Percentiles rank a stretch among this genome's conserved stretches.
These are phyloP conservation scores for Parasteatoda tepidariorum DNA, from an alignment of 1,140 invertebrate genomes.

Conservation along the genomic window DNA sequence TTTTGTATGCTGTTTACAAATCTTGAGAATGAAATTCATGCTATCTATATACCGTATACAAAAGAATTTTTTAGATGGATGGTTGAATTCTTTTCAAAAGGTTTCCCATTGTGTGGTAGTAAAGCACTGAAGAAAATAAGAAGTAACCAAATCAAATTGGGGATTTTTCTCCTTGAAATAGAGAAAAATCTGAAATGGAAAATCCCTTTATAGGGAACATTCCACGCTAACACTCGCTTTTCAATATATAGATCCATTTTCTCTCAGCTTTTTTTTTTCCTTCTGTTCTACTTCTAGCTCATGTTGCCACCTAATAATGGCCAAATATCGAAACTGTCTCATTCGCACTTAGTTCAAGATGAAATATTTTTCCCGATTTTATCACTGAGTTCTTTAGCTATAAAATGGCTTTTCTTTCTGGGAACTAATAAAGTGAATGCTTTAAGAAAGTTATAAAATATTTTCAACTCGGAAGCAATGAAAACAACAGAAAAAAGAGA, in stretches of 20 bases:
- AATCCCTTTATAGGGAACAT: background rate
- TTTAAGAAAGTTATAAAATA: background rate
- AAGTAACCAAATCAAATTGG: background rate
- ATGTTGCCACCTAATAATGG: background rate
- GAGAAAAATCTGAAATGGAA: background rate
- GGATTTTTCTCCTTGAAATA: background rate
- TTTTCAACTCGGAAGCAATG: background rate
- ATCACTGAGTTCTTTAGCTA: background rate
- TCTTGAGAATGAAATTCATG: too few relatives aligned
- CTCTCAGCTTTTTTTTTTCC: background rate
- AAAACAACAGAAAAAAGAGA: background rate
- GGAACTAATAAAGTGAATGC: background rate
- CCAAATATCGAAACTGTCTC: background rate
- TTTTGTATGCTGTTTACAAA: too few relatives aligned
- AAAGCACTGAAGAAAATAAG: background rate
- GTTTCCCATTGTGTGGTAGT: background rate
- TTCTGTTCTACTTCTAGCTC: background rate
- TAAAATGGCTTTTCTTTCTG: background rate
- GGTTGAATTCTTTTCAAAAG: background rate
- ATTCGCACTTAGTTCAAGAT: background rate
- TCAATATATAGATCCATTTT: background rate
- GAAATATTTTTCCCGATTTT: background rate
- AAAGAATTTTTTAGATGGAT: background rate
- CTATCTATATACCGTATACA: too few relatives aligned
- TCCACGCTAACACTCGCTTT: background rate